Conservation (phyloP, 2,888 invertebrate genomes). For the Dynastes hyllus region DNA sequence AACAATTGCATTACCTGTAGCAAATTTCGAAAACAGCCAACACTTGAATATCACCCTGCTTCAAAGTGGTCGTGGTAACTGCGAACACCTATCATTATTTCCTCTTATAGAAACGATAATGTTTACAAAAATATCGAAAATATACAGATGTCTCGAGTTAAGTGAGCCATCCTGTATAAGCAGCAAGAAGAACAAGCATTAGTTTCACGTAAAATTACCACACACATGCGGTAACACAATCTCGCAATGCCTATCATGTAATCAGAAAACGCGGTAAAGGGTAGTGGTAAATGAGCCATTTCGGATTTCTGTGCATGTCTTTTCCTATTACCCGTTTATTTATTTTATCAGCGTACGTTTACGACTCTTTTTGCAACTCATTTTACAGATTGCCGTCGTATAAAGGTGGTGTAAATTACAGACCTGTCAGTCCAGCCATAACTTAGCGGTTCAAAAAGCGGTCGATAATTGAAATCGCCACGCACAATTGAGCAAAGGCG, state of each 20-base stretch:
- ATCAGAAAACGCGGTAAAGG: slow-evolving; percentile 22
- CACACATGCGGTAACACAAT: neutral
- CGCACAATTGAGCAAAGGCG: slow-evolving; percentile 51
- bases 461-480: slow-evolving; percentile 49
- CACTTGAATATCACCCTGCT: too few species aligned
- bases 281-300: slow-evolving; percentile 16
- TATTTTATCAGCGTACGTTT: slow-evolving; percentile 16
- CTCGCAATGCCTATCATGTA: neutral
- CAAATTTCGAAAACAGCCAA: too few species aligned
- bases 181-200: neutral
- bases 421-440: slow-evolving; percentile 37
- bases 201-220: neutral
- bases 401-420: slow-evolving; percentile 35
- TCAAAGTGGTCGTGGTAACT: too few species aligned
- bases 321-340: slow-evolving; percentile 29
- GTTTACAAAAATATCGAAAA: too few species aligned
- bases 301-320: slow-evolving; percentile 1
- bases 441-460: slow-evolving; percentile 44
- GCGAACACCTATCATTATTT: too few species aligned
- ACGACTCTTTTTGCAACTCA: slow-evolving; percentile 24
- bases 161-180: too few species aligned
- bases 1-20: too few species aligned
- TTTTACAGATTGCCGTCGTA: slow-evolving; percentile 7
- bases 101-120: too few species aligned
- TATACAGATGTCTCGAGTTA: too few species aligned